Percentiles rank a stretch among this genome's conserved stretches.
phyloP scores from a whole-genome alignment of 2,797 vertebrate genomes.

The Toxotes lorentzi region DNA sequence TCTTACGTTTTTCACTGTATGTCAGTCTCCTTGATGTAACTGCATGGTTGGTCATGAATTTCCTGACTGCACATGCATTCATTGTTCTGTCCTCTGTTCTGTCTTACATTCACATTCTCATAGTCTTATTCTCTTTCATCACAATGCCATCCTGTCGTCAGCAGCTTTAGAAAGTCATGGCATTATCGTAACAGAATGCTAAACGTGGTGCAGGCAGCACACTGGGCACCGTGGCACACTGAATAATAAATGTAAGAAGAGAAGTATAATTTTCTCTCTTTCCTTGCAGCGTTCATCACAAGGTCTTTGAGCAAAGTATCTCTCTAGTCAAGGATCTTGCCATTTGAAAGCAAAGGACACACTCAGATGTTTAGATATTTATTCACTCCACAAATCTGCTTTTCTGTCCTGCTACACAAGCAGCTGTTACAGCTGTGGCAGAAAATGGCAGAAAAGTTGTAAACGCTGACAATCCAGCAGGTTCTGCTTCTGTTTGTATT shows the following conservation, averaged over 20 bases:
- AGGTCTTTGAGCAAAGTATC: constrained; percentile 44
- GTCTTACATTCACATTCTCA: constrained; percentile 11
- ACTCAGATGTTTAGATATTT: not conserved
- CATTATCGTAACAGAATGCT: constrained; percentile 52
- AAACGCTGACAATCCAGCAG: not conserved
- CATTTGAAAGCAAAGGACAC: not conserved
- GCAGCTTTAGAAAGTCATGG: constrained; percentile 40
- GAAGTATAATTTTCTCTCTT: constrained; percentile 46
- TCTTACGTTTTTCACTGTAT: not conserved
- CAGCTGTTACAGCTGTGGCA: not conserved
- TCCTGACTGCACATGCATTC: not conserved
- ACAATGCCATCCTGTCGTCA: constrained; percentile 41
- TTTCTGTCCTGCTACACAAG: not conserved
- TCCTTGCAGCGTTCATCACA: constrained; percentile 47
- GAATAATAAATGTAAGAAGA: constrained; percentile 62
- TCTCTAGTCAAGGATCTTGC: not conserved
- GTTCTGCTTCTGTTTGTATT: not conserved
- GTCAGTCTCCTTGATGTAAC: not conserved
- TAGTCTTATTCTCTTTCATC: constrained; percentile 45
- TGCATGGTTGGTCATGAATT: not conserved
- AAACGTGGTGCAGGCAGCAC: constrained; percentile 28
- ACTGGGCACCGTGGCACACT: constrained; percentile 45
- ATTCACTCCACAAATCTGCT: constrained; percentile 4
- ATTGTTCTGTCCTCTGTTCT: constrained; percentile 44
- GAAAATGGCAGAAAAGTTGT: not conserved